Evolutionary conservation across 2,888 invertebrate species (phyloP).

Genomic region (Dynastes grantii): DNA sequence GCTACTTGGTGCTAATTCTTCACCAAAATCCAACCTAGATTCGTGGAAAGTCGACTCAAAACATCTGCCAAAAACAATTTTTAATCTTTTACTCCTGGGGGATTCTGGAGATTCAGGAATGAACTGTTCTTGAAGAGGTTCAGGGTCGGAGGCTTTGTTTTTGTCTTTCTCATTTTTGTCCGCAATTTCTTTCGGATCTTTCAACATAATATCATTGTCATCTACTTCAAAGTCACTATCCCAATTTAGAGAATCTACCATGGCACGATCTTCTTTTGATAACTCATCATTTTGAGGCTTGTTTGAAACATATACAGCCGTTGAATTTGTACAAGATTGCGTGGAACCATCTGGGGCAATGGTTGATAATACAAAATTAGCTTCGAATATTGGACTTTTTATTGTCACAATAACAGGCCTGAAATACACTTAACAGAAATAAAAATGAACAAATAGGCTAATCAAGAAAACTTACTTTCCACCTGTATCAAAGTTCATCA

Average conservation of each 20-base stretch:
- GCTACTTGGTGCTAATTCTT: constrained; percentile 81
- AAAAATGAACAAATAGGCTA: neutral
- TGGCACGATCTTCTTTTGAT: constrained; percentile 61
- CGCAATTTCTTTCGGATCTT: constrained; percentile 49
- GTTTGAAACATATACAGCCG: constrained; percentile 64
- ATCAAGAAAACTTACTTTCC: constrained; percentile 74
- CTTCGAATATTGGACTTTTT: constrained; percentile 83
- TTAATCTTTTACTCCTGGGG: constrained; percentile 74
- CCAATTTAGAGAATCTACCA: constrained; percentile 61
- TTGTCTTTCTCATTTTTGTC: constrained; percentile 6
- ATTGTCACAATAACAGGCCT: constrained; percentile 85
- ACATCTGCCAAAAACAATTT: constrained; percentile 81
- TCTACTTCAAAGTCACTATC: constrained; percentile 59
- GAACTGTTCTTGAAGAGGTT: constrained; percentile 67
- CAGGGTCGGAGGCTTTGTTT: neutral
- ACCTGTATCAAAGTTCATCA: constrained; percentile 82
- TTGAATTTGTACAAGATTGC: constrained; percentile 68
- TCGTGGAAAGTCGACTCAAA: constrained; percentile 83
- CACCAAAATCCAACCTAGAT: constrained; percentile 72
- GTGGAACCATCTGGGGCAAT: constrained; percentile 74
- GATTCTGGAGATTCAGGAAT: constrained; percentile 77
- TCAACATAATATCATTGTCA: constrained; percentile 38
- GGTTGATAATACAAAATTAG: constrained; percentile 86
- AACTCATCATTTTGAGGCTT: constrained; percentile 61
- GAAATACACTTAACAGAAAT: constrained; percentile 57